Percentiles rank a stretch among this genome's conserved stretches.
phyloP scores from a whole-genome alignment of 2,888 invertebrate genomes.

The Callyntrura guangdongensis region DNA sequence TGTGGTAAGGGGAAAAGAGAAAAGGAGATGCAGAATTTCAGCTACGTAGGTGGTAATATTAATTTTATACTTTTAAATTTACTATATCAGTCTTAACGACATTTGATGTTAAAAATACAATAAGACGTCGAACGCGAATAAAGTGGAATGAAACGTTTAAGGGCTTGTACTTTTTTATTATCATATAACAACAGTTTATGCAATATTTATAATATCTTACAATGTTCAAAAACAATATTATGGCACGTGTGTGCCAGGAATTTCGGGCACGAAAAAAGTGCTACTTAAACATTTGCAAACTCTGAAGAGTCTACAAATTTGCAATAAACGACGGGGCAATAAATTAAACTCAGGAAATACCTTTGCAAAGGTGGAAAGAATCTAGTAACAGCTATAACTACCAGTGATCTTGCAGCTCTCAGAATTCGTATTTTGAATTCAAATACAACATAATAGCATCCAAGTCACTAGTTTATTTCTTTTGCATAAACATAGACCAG shows the following conservation, averaged over 20 bases:
- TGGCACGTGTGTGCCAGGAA: background rate
- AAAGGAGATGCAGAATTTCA: conserved; percentile 43
- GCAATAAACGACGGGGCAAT: conserved; percentile 13
- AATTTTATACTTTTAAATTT: background rate
- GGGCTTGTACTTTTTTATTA: conserved; percentile 23
- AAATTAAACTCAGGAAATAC: conserved; percentile 48
- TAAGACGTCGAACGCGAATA: background rate
- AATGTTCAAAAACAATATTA: background rate
- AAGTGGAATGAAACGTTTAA: background rate
- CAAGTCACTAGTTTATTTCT: background rate
- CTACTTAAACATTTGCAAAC: conserved; percentile 66
- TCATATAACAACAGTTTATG: background rate
- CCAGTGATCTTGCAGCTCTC: conserved; percentile 31
- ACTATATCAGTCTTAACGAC: background rate
- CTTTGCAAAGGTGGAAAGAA: background rate
- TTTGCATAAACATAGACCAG: conserved; percentile 70
- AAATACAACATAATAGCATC: too few relatives aligned
- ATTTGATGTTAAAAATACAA: background rate
- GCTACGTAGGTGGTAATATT: conserved; percentile 52
- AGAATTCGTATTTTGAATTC: background rate
- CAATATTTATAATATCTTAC: too few relatives aligned
- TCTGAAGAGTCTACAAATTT: conserved; percentile 43
- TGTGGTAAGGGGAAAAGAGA: conserved; percentile 69
- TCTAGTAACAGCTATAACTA: background rate
- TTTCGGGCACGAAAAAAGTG: conserved; percentile 57